Evolutionary conservation across 30 jellyfish, hydroid and myxozoan species (phyloP).

Genomic region (Pseudorhiza aurosa): DNA sequence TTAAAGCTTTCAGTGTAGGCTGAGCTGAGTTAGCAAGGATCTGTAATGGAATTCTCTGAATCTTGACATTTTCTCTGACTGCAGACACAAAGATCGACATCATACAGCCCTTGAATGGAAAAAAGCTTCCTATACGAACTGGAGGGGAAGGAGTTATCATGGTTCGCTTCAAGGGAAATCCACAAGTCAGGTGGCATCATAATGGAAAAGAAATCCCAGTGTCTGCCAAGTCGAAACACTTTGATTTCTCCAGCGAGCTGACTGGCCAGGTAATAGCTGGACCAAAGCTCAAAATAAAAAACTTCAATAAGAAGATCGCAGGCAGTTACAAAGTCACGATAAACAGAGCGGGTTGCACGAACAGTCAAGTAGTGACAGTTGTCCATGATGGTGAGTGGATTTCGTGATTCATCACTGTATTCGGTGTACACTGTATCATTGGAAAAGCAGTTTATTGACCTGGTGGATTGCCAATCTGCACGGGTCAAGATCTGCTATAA

Average conservation of each 20-base stretch:
- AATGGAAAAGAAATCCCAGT: conserved; percentile 44
- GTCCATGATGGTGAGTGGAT: conserved; percentile 37
- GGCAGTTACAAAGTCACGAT: conserved; percentile 47
- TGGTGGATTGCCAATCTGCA: too few species aligned
- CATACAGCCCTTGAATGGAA: conserved; percentile 27
- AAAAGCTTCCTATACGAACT: conserved; percentile 15
- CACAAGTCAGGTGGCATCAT: conserved; percentile 45
- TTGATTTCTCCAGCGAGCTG: conserved; percentile 48
- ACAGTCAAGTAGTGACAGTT: conserved; percentile 43
- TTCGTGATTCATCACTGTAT: too few species aligned
- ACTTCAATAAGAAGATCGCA: conserved; percentile 41
- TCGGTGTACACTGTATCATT: not conserved
- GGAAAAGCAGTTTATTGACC: not conserved
- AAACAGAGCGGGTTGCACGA: conserved; percentile 44
- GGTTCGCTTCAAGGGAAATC: conserved; percentile 54
- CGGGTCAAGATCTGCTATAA: too few species aligned
- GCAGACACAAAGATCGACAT: conserved; percentile 43
- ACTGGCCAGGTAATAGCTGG: conserved; percentile 25
- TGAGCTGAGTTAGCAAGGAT: too few species aligned
- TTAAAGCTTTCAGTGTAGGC: too few species aligned
- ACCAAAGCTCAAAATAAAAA: conserved; percentile 39
- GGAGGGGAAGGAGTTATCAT: conserved; percentile 33
- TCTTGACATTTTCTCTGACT: too few species aligned
- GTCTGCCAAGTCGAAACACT: conserved; percentile 44
- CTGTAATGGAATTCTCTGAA: too few species aligned